Percentiles rank a stretch among this genome's conserved stretches.
phyloP scores from a whole-genome alignment of 2,797 vertebrate genomes.

The Diglossa cyanea region DNA sequence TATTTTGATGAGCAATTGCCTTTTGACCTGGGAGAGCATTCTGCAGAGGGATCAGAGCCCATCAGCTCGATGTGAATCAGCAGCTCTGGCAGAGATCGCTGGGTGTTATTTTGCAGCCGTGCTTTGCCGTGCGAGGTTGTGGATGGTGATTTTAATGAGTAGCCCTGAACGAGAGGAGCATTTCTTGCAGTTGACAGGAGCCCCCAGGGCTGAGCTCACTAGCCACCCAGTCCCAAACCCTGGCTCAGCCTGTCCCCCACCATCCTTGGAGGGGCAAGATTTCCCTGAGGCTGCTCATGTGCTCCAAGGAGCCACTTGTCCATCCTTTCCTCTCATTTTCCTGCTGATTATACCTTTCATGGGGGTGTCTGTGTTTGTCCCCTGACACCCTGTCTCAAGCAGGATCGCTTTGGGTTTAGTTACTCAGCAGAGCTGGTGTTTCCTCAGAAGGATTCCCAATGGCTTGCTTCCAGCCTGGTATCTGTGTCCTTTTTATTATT shows the following conservation, averaged over 20 bases:
- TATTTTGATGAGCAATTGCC: background rate
- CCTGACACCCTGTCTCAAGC: background rate
- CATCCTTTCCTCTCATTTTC: rapidly evolving
- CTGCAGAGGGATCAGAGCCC: background rate
- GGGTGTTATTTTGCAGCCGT: background rate
- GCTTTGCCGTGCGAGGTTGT: rapidly evolving
- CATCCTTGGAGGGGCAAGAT: background rate
- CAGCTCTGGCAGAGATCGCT: background rate
- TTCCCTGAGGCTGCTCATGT: background rate
- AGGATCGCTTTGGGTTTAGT: background rate
- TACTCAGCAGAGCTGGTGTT: background rate
- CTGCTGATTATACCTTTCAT: rapidly evolving
- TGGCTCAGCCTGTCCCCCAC: background rate
- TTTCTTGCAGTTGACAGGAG: background rate
- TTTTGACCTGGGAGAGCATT: background rate
- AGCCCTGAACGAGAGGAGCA: background rate
- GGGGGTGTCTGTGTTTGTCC: background rate
- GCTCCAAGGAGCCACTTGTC: rapidly evolving
- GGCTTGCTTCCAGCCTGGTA: background rate
- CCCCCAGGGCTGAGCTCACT: background rate
- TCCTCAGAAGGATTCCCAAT: background rate
- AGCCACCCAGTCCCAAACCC: background rate
- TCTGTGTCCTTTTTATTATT: background rate
- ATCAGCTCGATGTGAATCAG: background rate
- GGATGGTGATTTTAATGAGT: background rate